These are phyloP conservation scores for Lottia gigantea DNA, from an alignment of 2,888 invertebrate species.

Conservation along the genomic window DNA sequence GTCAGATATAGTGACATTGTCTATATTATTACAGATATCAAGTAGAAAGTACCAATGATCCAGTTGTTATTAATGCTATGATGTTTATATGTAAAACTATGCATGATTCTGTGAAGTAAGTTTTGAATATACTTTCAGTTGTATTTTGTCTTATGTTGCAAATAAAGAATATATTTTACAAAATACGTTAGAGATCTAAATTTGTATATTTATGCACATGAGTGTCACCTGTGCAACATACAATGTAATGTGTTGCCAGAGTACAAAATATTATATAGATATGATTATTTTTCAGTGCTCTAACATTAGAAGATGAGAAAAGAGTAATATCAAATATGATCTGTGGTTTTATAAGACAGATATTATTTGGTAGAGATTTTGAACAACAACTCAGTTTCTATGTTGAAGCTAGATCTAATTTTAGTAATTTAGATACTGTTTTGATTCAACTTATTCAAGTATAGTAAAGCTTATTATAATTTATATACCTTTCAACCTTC, in stretches of 20 bases:
- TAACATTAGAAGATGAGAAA: conserved; percentile 92
- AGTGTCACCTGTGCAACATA: too few species aligned
- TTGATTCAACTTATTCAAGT: conserved; percentile 88
- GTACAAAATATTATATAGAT: too few species aligned
- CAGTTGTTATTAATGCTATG: conserved; percentile 86
- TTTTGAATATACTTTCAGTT: conserved; percentile 37
- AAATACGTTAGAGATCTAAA: too few species aligned
- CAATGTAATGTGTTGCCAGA: too few species aligned
- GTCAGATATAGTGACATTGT: too few species aligned
- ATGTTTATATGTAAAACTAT: conserved; percentile 89
- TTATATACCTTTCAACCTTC: too few species aligned
- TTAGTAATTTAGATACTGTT: conserved; percentile 90
- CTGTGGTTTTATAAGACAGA: conserved; percentile 81
- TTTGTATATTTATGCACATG: too few species aligned
- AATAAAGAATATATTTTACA: too few species aligned
- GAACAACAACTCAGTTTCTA: conserved; percentile 93
- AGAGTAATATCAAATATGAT: conserved; percentile 87
- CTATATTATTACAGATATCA: conserved; percentile 62
- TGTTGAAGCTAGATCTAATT: conserved; percentile 89
- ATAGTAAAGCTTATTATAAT: conserved; percentile 41
- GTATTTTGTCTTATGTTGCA: too few species aligned
- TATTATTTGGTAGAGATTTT: conserved; percentile 84
- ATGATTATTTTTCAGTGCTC: too few species aligned
- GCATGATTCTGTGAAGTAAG: conserved; percentile 91
- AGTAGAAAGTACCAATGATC: conserved; percentile 76